Percentiles rank a stretch among this genome's conserved stretches.
phyloP scores from a whole-genome alignment of 1,140 invertebrate genomes.

The Hylyphantes graminicola region DNA sequence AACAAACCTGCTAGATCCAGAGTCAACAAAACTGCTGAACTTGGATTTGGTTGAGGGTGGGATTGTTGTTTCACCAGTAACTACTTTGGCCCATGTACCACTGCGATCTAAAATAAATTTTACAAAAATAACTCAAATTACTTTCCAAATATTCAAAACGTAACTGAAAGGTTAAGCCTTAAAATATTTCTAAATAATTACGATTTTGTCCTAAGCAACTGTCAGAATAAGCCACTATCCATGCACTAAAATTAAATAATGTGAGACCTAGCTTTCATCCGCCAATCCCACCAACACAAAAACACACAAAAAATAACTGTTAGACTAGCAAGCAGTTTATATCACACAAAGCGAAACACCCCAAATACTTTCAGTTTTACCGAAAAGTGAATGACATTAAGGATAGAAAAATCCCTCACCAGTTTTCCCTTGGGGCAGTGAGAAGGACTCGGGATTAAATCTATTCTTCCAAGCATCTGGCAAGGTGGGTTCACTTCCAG shows the following conservation, averaged over 20 bases:
- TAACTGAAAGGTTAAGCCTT: too few species aligned
- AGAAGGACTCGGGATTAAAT: slow-evolving; percentile 41
- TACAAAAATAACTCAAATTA: background rate
- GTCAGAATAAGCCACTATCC: too few species aligned
- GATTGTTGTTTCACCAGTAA: slow-evolving; percentile 41
- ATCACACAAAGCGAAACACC: too few species aligned
- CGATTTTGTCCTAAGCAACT: too few species aligned
- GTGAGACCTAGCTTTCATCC: too few species aligned
- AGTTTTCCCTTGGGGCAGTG: slow-evolving; percentile 28
- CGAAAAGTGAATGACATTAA: background rate
- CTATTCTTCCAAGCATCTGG: slow-evolving; percentile 50
- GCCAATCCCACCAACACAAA: background rate
- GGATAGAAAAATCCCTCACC: background rate
- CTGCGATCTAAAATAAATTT: slow-evolving; percentile 15
- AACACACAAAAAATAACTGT: too few species aligned
- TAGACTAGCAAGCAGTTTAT: too few species aligned
- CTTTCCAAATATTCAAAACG: too few species aligned
- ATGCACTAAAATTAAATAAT: too few species aligned
- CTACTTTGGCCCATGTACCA: slow-evolving; percentile 57
- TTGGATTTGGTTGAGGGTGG: slow-evolving; percentile 35
- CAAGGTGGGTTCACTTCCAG: slow-evolving; percentile 47
- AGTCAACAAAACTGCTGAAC: slow-evolving; percentile 26
- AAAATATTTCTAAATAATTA: too few species aligned
- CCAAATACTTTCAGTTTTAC: too few species aligned
- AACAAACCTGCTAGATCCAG: slow-evolving; percentile 4